A percentile compares a stretch with the other conserved stretches of the same genome.
Conservation (phyloP, 2,113 vertebrate species). For the Pachypanchax playfairii region DNA sequence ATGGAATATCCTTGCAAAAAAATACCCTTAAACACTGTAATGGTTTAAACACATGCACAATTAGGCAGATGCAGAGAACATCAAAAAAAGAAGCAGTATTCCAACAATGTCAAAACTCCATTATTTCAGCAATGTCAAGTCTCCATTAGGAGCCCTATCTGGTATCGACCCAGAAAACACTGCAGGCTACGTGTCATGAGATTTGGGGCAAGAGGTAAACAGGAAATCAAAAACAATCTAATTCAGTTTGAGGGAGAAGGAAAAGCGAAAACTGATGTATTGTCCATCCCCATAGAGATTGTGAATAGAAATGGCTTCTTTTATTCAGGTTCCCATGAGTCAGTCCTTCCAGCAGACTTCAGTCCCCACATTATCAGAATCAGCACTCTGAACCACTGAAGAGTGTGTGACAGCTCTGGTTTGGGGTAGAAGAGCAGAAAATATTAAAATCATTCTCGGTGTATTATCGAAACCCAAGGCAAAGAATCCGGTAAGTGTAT, state of each 20-base stretch:
- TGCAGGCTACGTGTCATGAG: constrained; percentile 45
- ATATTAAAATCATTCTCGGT: constrained; percentile 6
- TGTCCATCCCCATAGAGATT: constrained; percentile 26
- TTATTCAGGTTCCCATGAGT: constrained; percentile 42
- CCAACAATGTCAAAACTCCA: constrained; percentile 45
- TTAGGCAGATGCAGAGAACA: constrained; percentile 17
- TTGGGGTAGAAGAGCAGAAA: neutral
- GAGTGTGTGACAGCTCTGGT: constrained; percentile 17
- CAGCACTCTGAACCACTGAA: constrained; percentile 1
- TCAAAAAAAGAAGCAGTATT: constrained; percentile 25
- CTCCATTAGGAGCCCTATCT: constrained; percentile 48
- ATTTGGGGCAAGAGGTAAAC: constrained; percentile 65
- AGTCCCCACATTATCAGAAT: constrained; percentile 24
- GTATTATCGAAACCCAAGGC: constrained; percentile 13
- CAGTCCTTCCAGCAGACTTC: constrained; percentile 20
- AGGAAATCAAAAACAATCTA: constrained; percentile 70
- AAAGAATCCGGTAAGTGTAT: constrained; percentile 13
- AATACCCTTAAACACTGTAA: constrained; percentile 44
- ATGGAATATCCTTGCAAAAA: constrained; percentile 32
- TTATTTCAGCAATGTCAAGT: constrained; percentile 40
- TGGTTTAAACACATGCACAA: constrained; percentile 51
- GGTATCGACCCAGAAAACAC: constrained; percentile 57
- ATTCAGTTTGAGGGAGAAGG: constrained; percentile 66
- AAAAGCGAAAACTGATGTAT: constrained; percentile 44
- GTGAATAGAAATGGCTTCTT: constrained; percentile 40